These are phyloP conservation scores for Ischnura elegans DNA, from an alignment of 2,888 invertebrate species.

Conservation along the genomic window DNA sequence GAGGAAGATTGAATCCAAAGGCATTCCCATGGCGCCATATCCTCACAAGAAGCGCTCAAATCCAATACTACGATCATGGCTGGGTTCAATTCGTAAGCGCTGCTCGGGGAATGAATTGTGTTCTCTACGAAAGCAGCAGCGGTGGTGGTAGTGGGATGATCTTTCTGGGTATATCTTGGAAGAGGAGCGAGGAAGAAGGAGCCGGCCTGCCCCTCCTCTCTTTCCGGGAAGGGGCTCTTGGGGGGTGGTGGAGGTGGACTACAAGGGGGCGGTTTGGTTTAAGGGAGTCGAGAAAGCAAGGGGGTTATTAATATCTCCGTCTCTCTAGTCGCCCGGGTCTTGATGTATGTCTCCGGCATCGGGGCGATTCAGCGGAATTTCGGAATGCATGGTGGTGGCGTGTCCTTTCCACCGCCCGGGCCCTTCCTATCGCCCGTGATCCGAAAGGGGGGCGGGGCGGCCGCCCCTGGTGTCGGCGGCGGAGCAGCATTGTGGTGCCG, in stretches of 20 bases:
- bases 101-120: slow-evolving; percentile 11
- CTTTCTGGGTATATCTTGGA: neutral
- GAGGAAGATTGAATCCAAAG: neutral
- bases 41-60: neutral
- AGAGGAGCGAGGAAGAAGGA: neutral
- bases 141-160: neutral
- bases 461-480: slow-evolving; percentile 1
- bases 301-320: slow-evolving; percentile 65
- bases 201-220: neutral
- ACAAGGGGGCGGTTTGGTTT: slow-evolving; percentile 27
- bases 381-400: slow-evolving; percentile 65
- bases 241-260: neutral
- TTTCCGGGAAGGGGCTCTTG: neutral
- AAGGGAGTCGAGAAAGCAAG: neutral
- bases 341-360: slow-evolving; percentile 64
- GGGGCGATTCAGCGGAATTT: slow-evolving; percentile 67
- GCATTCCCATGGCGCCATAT: neutral
- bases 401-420: slow-evolving; percentile 50
- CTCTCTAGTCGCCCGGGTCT: slow-evolving; percentile 49
- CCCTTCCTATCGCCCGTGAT: neutral
- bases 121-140: neutral
- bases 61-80: slow-evolving; percentile 28
- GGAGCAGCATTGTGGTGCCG: slow-evolving; percentile 58
- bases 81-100: slow-evolving; percentile 31
- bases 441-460: neutral